phyloP scores from a whole-genome alignment of 2,113 vertebrate genomes.

The Periophthalmodon schlosseri region DNA sequence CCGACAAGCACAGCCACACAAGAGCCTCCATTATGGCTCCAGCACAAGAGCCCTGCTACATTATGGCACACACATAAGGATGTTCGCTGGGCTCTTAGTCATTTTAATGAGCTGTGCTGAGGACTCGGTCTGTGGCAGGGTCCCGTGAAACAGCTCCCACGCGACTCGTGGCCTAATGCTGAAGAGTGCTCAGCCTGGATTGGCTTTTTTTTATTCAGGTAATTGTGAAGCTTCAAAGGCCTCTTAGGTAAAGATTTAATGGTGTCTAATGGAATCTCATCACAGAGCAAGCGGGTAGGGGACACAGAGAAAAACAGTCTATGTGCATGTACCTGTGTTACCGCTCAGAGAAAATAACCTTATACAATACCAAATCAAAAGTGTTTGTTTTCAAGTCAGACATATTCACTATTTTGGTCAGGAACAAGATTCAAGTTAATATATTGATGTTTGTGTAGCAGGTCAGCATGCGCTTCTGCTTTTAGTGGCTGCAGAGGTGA shows the following conservation, averaged over 20 bases:
- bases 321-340: slow-evolving; percentile 1
- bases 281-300: slow-evolving; percentile 55
- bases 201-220: slow-evolving; percentile 62
- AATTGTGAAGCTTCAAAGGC: slow-evolving; percentile 74
- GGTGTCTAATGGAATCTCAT: slow-evolving; percentile 78
- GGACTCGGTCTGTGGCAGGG: slow-evolving; percentile 40
- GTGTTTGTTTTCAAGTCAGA: background rate
- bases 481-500: too few species aligned
- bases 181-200: slow-evolving; percentile 63
- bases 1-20: slow-evolving; percentile 72
- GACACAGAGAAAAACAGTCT: slow-evolving; percentile 44
- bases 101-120: slow-evolving; percentile 67
- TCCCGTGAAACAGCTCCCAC: slow-evolving; percentile 68
- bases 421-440: too few species aligned
- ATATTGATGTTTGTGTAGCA: too few species aligned
- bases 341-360: background rate
- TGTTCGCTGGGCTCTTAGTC: slow-evolving; percentile 72
- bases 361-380: background rate
- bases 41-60: slow-evolving; percentile 69
- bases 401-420: too few species aligned
- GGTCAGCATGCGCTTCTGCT: too few species aligned
- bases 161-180: slow-evolving; percentile 59
- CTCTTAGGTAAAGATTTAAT: slow-evolving; percentile 75
- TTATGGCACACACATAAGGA: slow-evolving; percentile 68
- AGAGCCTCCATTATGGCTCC: slow-evolving; percentile 75